Evolutionary conservation across 30 jellyfish, hydroid and myxozoan genomes (phyloP), one percentile per base, ranked within the genome.

Genomic region (Pelagia noctiluca): DNA sequence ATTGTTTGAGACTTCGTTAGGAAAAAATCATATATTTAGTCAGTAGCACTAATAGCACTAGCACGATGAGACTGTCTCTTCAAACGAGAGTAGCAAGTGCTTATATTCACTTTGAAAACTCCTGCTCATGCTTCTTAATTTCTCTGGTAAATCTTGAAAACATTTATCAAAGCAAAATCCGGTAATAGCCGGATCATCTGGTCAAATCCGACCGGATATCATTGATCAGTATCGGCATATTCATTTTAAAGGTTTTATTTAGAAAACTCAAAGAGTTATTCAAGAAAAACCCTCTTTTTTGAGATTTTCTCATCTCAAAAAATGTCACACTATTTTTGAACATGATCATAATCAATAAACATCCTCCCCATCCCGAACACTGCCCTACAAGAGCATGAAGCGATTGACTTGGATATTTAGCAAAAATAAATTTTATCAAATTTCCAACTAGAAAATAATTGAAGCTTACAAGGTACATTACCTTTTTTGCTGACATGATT

Each of bases 401-500:
- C n/a, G n/a, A n/a, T n/a, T n/a, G n/a, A n/a, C n/a, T n/a, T n/a
- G n/a, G n/a, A n/a, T n/a, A n/a, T n/a, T n/a, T n/a, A n/a, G n/a
- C n/a, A n/a, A n/a, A n/a, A n/a, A n/a, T n/a, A n/a, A n/a, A n/a
- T n/a, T n/a, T n/a, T n/a, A n/a, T n/a, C n/a, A n/a, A n/a, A n/a
- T n/a, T n/a, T n/a, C n/a, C n/a, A n/a, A n/a, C n/a, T n/a, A n/a
- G n/a, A n/a, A n/a, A n/a, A n/a, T n/a, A n/a, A n/a, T n/a, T n/a
- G n/a, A n/a, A n/a, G n/a, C 57, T 5, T 42, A 42, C 16, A 52
- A 52, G 12, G 30, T 8, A 52, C 48, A 21, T 25, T 70, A 91
- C 98, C 97, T 86, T 75, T 35, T 65, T 82, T 77, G 81, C 98
- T 34, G 89, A 19, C 31, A 26, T 34, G 19, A 93, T 83, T 35